These are phyloP conservation scores for Reticulitermes speratus DNA, from an alignment of 1,140 invertebrate species.

Conservation along the genomic window DNA sequence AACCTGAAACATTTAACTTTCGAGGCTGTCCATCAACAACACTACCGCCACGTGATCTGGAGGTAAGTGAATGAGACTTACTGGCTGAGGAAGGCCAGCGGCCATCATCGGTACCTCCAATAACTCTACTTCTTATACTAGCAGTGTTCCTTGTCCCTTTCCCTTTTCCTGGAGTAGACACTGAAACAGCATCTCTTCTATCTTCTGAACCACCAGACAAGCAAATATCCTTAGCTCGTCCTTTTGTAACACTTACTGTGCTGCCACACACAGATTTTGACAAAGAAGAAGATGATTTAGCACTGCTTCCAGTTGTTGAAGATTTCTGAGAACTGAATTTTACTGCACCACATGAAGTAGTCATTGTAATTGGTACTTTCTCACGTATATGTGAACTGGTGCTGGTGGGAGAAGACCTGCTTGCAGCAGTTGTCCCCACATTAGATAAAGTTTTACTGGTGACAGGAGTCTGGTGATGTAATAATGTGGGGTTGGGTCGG, in stretches of 20 bases:
- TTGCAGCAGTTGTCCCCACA: neutral
- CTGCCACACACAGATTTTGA: conserved; percentile 12
- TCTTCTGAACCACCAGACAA: neutral
- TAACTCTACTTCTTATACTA: conserved; percentile 35
- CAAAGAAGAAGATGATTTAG: neutral
- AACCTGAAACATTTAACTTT: neutral
- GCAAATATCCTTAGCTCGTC: neutral
- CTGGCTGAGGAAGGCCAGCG: conserved; percentile 58
- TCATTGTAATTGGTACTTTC: neutral
- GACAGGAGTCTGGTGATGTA: neutral
- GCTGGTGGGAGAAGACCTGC: too few relatives aligned
- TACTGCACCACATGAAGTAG: neutral
- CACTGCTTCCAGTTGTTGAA: neutral
- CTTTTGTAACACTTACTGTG: neutral
- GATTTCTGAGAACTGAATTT: neutral
- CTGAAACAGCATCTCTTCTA: conserved; percentile 42
- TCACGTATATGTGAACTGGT: neutral
- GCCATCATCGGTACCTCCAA: conserved; percentile 60
- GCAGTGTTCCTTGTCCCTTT: conserved; percentile 45
- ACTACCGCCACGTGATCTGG: conserved; percentile 15
- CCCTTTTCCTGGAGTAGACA: conserved; percentile 48
- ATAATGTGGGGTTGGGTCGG: neutral
- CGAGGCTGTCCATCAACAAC: neutral
- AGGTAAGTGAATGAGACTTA: conserved; percentile 28
- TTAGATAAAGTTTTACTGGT: neutral